Base-by-base conservation (phyloP, 2,888 invertebrate species). In the Sphinx pinastri region DNA sequence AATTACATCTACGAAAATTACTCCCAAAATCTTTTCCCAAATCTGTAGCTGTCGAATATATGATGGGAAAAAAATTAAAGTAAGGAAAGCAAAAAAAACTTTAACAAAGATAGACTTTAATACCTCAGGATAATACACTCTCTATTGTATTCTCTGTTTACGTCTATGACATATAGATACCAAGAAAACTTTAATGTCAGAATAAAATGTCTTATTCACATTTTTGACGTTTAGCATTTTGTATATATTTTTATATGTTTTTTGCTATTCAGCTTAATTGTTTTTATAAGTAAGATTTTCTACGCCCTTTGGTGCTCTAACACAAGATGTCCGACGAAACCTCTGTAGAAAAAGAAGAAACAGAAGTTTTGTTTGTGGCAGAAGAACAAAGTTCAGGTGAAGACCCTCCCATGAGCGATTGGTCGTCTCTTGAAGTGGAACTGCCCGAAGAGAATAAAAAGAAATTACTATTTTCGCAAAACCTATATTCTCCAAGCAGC, bases 401-500 rank as follows among this genome's bases (percentile, higher is more conserved):
- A 63, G 84, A 82, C 4, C 76, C 78, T 7, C 78, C 83, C 0
- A 77, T 78, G 75, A 80, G 79, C 71, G 79, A 83, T 66, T 84
- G 85, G 86, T 82, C 86, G 0, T 84, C 86, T n/a, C 77, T 84
- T 3, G 74, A 77, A 58, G 63, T 75, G 5, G 73, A 74, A 45
- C 2, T 55, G 0, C 71, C 76, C 14, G 71, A 77, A 25, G 77
- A 73, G 67, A 84, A 83, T 69, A 71, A 71, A 58, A 85, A 86
- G 67, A 79, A 67, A 38, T 11, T 70, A 4, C 73, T 80, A 0
- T 67, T 75, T 11, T 69, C 78, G 0, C 10, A 79, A 71, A 81
- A 79, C 5, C 73, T 83, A 0, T 84, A 82, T 72, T 75, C 76
- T 8, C 79, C 84, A 0, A 84, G 84, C 19, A 84, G 83, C 67